Conservation (phyloP, 2,888 invertebrate species). For the Noctua fimbriata region DNA sequence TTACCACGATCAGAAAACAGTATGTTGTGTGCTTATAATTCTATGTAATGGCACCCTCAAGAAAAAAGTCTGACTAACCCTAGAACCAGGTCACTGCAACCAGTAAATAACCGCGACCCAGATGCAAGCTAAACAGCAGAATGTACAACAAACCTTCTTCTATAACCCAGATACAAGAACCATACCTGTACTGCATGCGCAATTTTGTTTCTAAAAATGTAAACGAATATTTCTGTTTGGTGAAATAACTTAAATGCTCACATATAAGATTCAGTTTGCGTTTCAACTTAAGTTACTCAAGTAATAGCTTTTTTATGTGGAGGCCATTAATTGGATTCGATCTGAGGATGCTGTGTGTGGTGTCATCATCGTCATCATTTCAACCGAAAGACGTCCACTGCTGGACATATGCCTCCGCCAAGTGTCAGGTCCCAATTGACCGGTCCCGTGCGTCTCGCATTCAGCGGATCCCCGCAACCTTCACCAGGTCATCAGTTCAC, state of each 20-base stretch:
- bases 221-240: no score
- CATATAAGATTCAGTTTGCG: neutral
- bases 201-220: neutral
- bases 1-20: neutral
- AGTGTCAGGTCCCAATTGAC: no score
- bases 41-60: neutral
- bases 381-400: no score
- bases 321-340: no score
- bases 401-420: no score
- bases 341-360: neutral
- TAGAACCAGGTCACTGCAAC: slow-evolving; percentile 24
- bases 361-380: neutral
- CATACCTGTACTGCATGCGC: neutral
- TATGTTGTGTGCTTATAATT: neutral
- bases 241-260: neutral
- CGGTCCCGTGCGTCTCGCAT: no score
- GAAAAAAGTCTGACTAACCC: neutral
- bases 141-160: slow-evolving; percentile 28
- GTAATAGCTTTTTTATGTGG: neutral
- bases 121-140: slow-evolving; percentile 36
- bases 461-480: no score
- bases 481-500: no score
- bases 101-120: slow-evolving; percentile 35
- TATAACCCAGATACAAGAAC: slow-evolving; percentile 40
- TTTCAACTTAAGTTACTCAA: neutral